Evolutionary conservation across 2,888 invertebrate species (phyloP), one percentile per base, ranked within the genome.

Genomic region (Torymus aiolomorphi): DNA sequence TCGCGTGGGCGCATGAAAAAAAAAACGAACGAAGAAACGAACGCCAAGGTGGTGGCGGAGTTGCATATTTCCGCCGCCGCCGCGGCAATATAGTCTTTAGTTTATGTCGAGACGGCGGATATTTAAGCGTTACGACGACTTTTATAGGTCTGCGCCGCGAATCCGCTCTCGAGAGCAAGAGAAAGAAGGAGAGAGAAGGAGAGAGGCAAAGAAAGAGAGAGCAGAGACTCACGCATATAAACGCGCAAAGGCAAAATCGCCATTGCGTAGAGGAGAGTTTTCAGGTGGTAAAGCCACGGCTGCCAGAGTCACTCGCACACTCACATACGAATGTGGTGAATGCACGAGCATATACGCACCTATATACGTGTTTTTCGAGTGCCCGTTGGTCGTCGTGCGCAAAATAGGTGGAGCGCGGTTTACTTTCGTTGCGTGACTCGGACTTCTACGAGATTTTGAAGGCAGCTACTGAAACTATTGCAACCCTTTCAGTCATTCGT

Each of bases 91-190:
- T 87, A 87, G 85, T 88, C 81, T 83, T 85, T 86, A 86, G 86
- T 88, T 88, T 88, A 88, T 88, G 86, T 84, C 83, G 84, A 82
- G 83, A 84, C 85, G 84, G 80, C 67, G 78, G 84, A 87, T 84
- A 88, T 86, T 88, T 87, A 88, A 88, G 87, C 86, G 85, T 85
- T 85, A 85, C 86, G 84, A 83, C 84, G 87, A 87, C 86, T 88
- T 88, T 88, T 88, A 88, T 87, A 86, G 87, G 86, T 85, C 85
- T 84, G 81, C 86, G 84, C 69, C 16, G 71, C 73, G 83, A 86
- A 86, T 86, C 86, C 84, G 83, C 83, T 83, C 84, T 85, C 85
- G 85, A 83, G 24, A 42, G 67, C 61, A 42, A 13, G 18, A 65
- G 24, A 13, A 52, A 67, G 67, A 54, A 12, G 12, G 66, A 66